Evolutionary conservation across 2,797 vertebrate species (phyloP), one percentile per base, ranked within the genome.

Genomic region (Scyliorhinus canicula): DNA sequence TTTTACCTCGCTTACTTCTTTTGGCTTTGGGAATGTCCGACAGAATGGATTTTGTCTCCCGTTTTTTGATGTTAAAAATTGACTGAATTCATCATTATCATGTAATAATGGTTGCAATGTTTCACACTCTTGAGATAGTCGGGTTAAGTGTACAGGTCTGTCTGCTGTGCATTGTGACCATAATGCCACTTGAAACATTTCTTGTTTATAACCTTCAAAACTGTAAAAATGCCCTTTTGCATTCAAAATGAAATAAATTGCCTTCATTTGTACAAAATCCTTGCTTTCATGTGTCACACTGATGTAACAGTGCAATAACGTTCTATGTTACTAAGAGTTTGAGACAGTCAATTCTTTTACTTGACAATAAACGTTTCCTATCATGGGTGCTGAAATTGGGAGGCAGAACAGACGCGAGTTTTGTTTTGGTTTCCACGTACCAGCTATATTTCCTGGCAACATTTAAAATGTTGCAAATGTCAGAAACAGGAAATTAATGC

Each of bases 291-390:
- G 0, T 65, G 60, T 28, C 57, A 26, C 57, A 44, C 9, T 24
- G 19, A 9, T 40, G 57, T 44, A 65, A 82, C 40, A 21, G 44
- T 96, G 93, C 31, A 84, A 95, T 74, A 85, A 77, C 95, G 95
- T 96, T 84, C 96, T 95, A 95, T 88, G 0, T 47, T 74, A 77
- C 69, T 93, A 77, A 91, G 67, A 93, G 60, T 93, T 71, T 91
- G 88, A 95, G 95, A 91, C 0, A 7, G 95, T 74, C 74, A 2
- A 21, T 86, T 93, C 47, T 74, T 95, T 93, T 77, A 91, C 40
- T 95, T 44, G 8, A 95, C 95, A 96, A 95, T 95, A 95, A 96
- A 91, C 93, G 95, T 95, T 95, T 95, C 95, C 95, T 93, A 88
- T 90, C 91, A 60, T 57, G 26, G 67, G 74, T 44, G 50, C 85